A percentile compares a stretch with the other conserved stretches of the same genome.
These are phyloP conservation scores for Peromyscus eremicus DNA, from an alignment of 2,797 vertebrate genomes.

Conservation along the genomic window DNA sequence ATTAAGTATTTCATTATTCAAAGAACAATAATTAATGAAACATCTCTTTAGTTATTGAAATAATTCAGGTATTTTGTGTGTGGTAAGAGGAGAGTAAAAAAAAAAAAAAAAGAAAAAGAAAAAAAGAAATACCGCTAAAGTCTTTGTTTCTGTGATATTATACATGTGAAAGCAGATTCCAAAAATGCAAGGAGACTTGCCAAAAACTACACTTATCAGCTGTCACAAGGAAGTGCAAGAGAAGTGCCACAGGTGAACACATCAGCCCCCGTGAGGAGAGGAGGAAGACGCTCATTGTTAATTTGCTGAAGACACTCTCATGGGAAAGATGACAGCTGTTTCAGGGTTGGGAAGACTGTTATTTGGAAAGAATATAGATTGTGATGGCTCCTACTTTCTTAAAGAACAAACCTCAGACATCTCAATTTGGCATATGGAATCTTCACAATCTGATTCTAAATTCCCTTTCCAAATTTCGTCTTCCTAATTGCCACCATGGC, in stretches of 20 bases:
- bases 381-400: background rate
- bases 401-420: background rate
- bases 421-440: background rate
- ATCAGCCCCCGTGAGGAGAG: background rate
- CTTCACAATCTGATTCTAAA: constrained; percentile 36
- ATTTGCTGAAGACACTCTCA: constrained; percentile 35
- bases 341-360: background rate
- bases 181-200: constrained; percentile 3
- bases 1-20: constrained; percentile 6
- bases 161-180: constrained; percentile 31
- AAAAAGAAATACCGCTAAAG: background rate
- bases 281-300: background rate
- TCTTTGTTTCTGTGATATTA: background rate
- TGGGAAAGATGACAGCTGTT: background rate
- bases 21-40: constrained; percentile 14
- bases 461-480: background rate
- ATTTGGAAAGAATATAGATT: constrained; percentile 14
- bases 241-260: constrained; percentile 16
- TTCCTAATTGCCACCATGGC: constrained; percentile 31
- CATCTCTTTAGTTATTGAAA: constrained; percentile 12
- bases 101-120: background rate
- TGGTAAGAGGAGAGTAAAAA: background rate
- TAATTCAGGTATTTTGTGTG: constrained; percentile 28
- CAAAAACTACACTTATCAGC: background rate
- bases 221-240: background rate